phyloP scores from a whole-genome alignment of 2,797 vertebrate genomes.

The Ptychobarbus kaznakovi region DNA sequence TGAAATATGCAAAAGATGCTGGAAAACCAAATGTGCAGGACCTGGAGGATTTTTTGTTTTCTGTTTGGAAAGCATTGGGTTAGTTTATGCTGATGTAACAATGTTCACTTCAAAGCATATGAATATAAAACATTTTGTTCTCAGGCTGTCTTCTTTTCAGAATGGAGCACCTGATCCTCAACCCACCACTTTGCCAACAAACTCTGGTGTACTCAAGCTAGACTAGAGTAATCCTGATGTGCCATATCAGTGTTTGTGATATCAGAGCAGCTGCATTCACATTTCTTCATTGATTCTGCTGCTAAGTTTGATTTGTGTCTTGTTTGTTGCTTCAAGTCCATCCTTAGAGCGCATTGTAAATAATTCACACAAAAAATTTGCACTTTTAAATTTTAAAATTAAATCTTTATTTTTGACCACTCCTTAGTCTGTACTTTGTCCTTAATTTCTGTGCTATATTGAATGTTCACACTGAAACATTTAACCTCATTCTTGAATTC shows the following conservation, averaged over 20 bases:
- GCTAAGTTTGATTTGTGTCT: neutral
- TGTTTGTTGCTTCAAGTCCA: neutral
- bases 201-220: neutral
- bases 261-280: neutral
- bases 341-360: neutral
- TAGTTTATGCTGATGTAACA: neutral
- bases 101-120: neutral
- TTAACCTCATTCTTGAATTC: constrained; percentile 15
- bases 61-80: neutral
- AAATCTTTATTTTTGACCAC: constrained; percentile 2
- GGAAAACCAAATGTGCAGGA: too few relatives aligned
- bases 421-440: constrained; percentile 13
- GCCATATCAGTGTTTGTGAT: neutral
- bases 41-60: too few relatives aligned
- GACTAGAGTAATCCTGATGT: neutral
- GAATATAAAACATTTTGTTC: neutral
- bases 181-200: neutral
- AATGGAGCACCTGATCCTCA: neutral
- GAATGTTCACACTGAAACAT: constrained; percentile 17
- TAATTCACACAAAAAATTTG: neutral
- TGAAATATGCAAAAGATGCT: too few relatives aligned
- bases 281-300: neutral
- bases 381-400: neutral
- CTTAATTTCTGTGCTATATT: neutral
- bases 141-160: neutral